Percentiles rank a stretch among this genome's conserved stretches.
phyloP scores from a whole-genome alignment of 2,113 vertebrate species.

The Pelodiscus sinensis region DNA sequence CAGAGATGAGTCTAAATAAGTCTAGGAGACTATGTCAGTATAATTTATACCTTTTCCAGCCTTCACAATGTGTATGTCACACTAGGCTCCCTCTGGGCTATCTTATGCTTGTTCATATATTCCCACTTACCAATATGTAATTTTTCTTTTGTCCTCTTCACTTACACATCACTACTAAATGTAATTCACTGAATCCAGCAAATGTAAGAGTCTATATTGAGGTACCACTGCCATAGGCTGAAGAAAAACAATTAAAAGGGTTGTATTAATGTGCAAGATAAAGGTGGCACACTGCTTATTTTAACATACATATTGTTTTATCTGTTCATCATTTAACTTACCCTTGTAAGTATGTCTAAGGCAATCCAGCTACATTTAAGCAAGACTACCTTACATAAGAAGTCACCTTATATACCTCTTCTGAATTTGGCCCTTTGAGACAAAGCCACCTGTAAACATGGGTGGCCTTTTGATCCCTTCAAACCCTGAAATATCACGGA shows the following conservation, averaged over 20 bases:
- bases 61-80: neutral
- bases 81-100: neutral
- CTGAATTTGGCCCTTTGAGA: neutral
- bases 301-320: neutral
- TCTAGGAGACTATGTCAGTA: neutral
- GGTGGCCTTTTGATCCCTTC: neutral
- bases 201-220: neutral
- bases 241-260: neutral
- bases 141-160: neutral
- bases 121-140: neutral
- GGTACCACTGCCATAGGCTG: neutral
- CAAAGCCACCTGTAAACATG: neutral
- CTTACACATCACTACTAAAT: neutral
- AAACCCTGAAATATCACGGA: neutral
- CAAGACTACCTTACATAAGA: neutral
- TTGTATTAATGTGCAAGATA: neutral
- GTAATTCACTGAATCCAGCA: neutral
- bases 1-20: neutral
- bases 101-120: neutral
- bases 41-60: neutral
- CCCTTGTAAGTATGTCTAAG: neutral
- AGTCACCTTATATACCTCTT: neutral
- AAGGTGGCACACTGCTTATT: neutral
- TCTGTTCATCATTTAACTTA: neutral
- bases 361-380: neutral